Base-by-base conservation (phyloP, 2,113 vertebrate genomes). In the Astur gentilis region DNA sequence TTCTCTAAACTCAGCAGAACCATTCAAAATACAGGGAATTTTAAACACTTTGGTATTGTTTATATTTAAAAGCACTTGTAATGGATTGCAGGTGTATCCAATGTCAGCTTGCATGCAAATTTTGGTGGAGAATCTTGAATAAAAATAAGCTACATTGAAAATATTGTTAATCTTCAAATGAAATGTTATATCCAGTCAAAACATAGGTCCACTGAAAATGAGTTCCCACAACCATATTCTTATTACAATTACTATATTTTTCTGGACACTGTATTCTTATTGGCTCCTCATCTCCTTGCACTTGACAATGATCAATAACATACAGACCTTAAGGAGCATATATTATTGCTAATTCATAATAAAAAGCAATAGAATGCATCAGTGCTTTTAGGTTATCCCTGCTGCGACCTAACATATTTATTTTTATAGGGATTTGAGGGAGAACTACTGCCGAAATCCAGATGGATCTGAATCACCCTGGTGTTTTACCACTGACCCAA, bases 391-490 rank as follows among this genome's bases (percentile, higher is more conserved):
- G 69, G 49, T 80, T 94, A 81, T 88, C n/a, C 58, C n/a, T 79
- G 61, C 75, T 89, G 89, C 11, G 77, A 84, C 78, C 81, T 95
- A 97, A 96, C 64, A 8, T 96, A 87, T 91, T 97, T 98, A 61
- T 97, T 96, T 96, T 97, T 82, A 87, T 93, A 99, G 99, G 95
- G 99, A 99, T 97, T 97, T 99, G 95, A 98, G 97, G 95, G 99
- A 99, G 97, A 99, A 99, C 98, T 99, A 99, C 96, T 99, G 99
- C 97, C 98, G 99, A 95, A 99, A 99, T 98, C 99, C 99, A 96
- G 99, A 99, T 97, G 99, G 99, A 70, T 98, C 98, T 96, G 99
- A 99, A 96, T 98, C 98, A 93, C 99, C 99, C 29, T 99, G 99
- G 99, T 99, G 99, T 97, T 99, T 99, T 98, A 99, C 99, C 61